Conservation (phyloP, 53 echinoderm and acorn worm genomes). For the Crossaster papposus region DNA sequence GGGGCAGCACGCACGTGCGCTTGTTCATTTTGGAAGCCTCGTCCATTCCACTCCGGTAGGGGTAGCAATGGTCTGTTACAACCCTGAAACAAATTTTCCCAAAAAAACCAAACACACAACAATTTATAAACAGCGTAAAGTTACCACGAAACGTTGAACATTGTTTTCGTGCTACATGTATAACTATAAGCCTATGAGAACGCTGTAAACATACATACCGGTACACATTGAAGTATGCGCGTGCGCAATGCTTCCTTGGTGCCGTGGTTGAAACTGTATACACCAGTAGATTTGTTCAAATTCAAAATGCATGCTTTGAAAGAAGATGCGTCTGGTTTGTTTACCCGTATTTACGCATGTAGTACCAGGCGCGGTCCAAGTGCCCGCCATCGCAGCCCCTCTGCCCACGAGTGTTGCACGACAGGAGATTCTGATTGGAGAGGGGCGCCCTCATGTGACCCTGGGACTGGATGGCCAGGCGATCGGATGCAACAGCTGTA, state of each 20-base stretch:
- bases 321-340: not conserved
- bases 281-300: no score
- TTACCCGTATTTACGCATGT: slow-evolving; percentile 83
- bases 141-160: no score
- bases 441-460: slow-evolving; percentile 68
- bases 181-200: no score
- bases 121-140: not conserved
- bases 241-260: no score
- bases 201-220: no score
- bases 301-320: no score
- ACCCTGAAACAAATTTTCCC: slow-evolving; percentile 47
- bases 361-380: slow-evolving; percentile 88
- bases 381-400: slow-evolving; percentile 88
- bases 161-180: no score
- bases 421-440: slow-evolving; percentile 86
- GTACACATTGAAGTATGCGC: no score
- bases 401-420: slow-evolving; percentile 85
- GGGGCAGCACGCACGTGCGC: slow-evolving; percentile 63
- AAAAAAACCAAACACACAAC: not conserved
- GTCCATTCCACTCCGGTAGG: slow-evolving; percentile 60
- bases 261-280: no score
- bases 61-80: slow-evolving; percentile 81
- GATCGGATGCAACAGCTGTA: slow-evolving; percentile 88
- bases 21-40: slow-evolving; percentile 51
- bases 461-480: slow-evolving; percentile 83